Evolutionary conservation across 1,140 invertebrate genomes (phyloP), one percentile per base, ranked within the genome.

Genomic region (Panagrolaimus sp.): DNA sequence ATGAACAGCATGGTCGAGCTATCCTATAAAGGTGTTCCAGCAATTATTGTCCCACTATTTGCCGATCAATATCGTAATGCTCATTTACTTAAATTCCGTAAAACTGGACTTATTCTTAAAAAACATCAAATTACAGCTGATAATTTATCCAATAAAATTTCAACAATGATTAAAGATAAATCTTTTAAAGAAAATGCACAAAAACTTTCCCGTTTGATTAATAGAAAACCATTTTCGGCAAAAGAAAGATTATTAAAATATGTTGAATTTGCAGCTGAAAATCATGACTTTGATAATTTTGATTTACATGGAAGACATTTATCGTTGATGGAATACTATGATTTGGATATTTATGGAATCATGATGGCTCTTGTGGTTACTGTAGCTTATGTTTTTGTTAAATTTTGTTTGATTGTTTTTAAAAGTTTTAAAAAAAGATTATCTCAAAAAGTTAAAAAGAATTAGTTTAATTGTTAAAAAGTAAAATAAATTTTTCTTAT

Each of bases 61-160:
- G 51, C 51, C 8, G 51, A 57, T 23, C 51, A 57, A 13, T 57
- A 57, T 5, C 51, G 51, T 8, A 57, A 57, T 57, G 51, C 27
- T 0, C 20, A 25, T 8, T 25, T 57, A 16, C n/a, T 57, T 14
- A 27, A 57, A 57, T 57, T 57, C n/a, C 11, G 51, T 1, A 27
- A 27, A 23, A 57, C 51, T 25, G 27, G 51, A 20, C 9, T 57
- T 4, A 16, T 57, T 27, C 4, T 57, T 11, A 57, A 13, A 57
- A 57, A 57, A 13, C 9, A 13, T 23, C 14, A 57, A 20, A 20
- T 57, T 11, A 57, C 11, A 57, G 9, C 51, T 0, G 20, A 13
- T 25, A 57, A 57, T 25, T 27, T 57, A 9, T 25, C 27, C 5
- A 16, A n/a, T 4, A 27, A 20, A 20, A 57, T 57, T 27, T 27